Evolutionary conservation across 1,140 invertebrate species (phyloP).

Genomic region (Halesus radiatus): DNA sequence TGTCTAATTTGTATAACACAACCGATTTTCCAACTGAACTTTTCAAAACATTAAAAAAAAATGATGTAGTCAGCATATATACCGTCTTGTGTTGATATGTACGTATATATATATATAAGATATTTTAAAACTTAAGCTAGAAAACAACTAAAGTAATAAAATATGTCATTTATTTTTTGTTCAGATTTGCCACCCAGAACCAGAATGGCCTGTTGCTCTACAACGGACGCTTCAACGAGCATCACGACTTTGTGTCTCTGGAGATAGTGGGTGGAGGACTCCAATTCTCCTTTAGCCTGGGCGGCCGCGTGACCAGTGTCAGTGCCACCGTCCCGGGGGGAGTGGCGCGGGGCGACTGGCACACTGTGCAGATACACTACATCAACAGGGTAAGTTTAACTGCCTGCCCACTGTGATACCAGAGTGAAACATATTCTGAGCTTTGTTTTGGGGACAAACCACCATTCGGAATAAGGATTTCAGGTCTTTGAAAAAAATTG

Average conservation of each 20-base stretch:
- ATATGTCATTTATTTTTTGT: conserved; percentile 57
- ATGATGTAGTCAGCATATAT: too few species aligned
- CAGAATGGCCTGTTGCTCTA: conserved; percentile 90
- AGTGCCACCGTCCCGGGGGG: conserved; percentile 78
- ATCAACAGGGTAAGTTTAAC: conserved; percentile 80
- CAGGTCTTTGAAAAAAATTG: too few species aligned
- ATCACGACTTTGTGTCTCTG: conserved; percentile 94
- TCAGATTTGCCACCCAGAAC: conserved; percentile 88
- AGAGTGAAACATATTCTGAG: too few species aligned
- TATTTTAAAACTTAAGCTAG: too few species aligned
- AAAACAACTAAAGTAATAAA: too few species aligned
- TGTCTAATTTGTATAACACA: too few species aligned
- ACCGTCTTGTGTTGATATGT: too few species aligned
- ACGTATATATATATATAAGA: too few species aligned
- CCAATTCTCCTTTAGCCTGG: conserved; percentile 92
- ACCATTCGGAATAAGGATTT: too few species aligned
- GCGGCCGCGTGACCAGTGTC: conserved; percentile 81
- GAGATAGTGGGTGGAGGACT: conserved; percentile 85
- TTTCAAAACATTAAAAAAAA: too few species aligned
- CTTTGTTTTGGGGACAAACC: too few species aligned
- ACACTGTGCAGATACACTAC: conserved; percentile 90
- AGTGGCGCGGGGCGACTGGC: conserved; percentile 94
- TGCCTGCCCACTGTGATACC: not conserved
- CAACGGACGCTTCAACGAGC: conserved; percentile 95
- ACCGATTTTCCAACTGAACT: too few species aligned